Evolutionary conservation across 2,113 vertebrate species (phyloP), one percentile per base, ranked within the genome.

Genomic region (Xenotilapia longispinis): DNA sequence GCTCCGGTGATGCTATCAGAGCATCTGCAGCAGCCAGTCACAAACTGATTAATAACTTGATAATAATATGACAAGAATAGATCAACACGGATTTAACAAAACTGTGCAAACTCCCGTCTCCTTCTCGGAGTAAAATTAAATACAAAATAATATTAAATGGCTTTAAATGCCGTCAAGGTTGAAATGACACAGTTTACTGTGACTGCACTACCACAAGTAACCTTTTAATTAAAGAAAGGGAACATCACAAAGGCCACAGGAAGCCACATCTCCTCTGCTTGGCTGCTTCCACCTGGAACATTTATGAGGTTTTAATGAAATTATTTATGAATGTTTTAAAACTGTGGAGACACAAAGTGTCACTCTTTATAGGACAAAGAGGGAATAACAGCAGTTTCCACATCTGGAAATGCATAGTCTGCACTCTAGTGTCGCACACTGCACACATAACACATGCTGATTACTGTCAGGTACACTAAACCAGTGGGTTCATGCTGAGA

Each of bases 401-500:
- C 45, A 49, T 38, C 78, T 83, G 80, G 8, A 73, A 60, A 70
- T 63, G 68, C 38, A 73, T 15, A 63, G 58, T 33, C 28, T 63
- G 58, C 58, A 60, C 26, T 60, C 57, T 75, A 57, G 60, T 84
- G 78, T 65, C 10, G 4, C 31, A 68, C 19, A 68, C 19, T 68
- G 36, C 36, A 42, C 7, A 42, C 36, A 42, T 3, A 3, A 40
- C 83, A 60, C 51, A 47, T 38, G 81, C 31, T 84, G 73, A 86
- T 84, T 79, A 63, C 57, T 82, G 28, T 82, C 89, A 92, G 87
- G 28, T 84, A 58, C 57, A 88, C 81, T 79, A 57, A 80, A 31
- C 57, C 84, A 68, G 58, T 87, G 82, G 75, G 84, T 87, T 84
- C 40, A 87, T 81, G 81, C 19, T 42, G 84, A 82, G 84, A 87